These are phyloP conservation scores for Acrossocheilus fasciatus DNA, from an alignment of 2,797 vertebrate genomes.

Conservation along the genomic window DNA sequence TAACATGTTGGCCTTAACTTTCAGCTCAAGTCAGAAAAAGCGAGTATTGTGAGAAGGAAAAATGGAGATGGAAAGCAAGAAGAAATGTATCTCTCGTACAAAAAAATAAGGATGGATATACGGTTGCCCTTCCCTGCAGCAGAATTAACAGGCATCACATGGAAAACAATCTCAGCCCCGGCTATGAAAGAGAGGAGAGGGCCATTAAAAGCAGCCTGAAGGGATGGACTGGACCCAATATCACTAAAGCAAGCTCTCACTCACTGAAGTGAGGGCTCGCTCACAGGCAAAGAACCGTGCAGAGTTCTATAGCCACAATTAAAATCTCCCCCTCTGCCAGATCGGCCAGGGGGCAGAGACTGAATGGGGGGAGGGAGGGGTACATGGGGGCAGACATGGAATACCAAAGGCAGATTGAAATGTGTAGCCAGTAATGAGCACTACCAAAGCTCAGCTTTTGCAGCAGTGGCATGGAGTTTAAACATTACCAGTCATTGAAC, in stretches of 20 bases:
- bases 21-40: constrained; percentile 74
- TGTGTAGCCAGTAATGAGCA: constrained; percentile 89
- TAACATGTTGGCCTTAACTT: constrained; percentile 50
- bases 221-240: constrained; percentile 89
- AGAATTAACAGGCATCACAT: constrained; percentile 92
- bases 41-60: constrained; percentile 1
- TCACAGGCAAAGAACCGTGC: constrained; percentile 81
- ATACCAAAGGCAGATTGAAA: constrained; percentile 93
- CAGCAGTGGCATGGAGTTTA: constrained; percentile 51
- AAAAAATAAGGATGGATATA: constrained; percentile 81
- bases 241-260: constrained; percentile 79
- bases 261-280: constrained; percentile 85
- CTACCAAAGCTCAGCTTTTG: constrained; percentile 79
- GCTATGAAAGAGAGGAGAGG: constrained; percentile 82
- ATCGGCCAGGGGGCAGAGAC: constrained; percentile 81
- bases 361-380: constrained; percentile 34
- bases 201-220: constrained; percentile 90
- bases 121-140: constrained; percentile 89
- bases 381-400: constrained; percentile 78
- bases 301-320: constrained; percentile 89
- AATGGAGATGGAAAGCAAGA: constrained; percentile 36
- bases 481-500: constrained; percentile 50
- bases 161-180: constrained; percentile 90
- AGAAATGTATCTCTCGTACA: constrained; percentile 45
- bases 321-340: constrained; percentile 92